A percentile compares a stretch with the other conserved stretches of the same genome.
Evolutionary conservation across 53 echinoderm and acorn worm species (phyloP).

Genomic region (Paracentrotus lividus): DNA sequence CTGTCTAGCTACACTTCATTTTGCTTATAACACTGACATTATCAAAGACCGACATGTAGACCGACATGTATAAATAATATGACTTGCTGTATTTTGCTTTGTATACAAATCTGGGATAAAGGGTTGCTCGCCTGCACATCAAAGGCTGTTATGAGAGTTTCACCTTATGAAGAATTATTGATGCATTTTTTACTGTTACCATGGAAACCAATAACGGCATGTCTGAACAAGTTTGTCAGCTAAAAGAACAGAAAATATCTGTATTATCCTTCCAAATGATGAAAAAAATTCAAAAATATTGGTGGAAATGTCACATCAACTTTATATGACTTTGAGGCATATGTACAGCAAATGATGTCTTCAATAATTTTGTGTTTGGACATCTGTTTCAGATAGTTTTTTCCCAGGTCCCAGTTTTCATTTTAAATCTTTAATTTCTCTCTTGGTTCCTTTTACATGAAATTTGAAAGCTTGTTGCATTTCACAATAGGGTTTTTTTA

Average conservation of each 20-base stretch:
- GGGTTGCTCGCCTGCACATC: background rate
- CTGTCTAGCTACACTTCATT: background rate
- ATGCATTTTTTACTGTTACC: background rate
- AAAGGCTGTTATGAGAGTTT: background rate
- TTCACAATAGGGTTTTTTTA: background rate
- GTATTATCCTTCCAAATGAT: background rate
- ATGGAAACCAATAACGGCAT: constrained; percentile 11
- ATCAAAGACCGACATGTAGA: background rate
- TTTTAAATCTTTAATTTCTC: background rate
- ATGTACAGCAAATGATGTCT: background rate
- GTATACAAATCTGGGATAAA: background rate
- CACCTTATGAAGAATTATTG: background rate
- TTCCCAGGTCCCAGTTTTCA: background rate
- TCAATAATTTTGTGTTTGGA: background rate
- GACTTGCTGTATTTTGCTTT: background rate
- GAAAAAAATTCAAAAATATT: background rate
- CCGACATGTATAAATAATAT: background rate
- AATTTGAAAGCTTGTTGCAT: too few species aligned
- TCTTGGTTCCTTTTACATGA: background rate
- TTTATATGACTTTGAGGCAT: background rate
- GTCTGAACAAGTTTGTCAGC: constrained; percentile 9
- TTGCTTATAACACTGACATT: background rate
- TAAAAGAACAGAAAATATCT: constrained; percentile 11
- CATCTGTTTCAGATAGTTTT: background rate
- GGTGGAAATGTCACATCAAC: background rate